phyloP scores from a whole-genome alignment of 2,888 invertebrate species.

The Heliconius ethilla region DNA sequence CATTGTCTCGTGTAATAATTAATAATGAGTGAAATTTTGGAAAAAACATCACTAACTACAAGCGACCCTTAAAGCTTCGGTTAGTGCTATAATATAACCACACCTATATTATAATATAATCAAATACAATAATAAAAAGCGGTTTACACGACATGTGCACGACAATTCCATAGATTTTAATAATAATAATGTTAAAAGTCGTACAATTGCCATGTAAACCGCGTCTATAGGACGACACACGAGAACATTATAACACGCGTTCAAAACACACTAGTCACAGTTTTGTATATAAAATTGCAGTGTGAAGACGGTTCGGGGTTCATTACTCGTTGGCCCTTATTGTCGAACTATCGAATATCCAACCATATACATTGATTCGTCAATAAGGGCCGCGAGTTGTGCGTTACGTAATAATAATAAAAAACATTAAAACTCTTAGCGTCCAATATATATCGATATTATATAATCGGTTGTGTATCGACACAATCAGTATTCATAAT shows the following conservation, averaged over 20 bases:
- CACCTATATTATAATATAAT: constrained; percentile 9
- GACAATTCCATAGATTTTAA: background rate
- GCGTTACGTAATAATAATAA: constrained; percentile 22
- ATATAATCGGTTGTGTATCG: constrained; percentile 14
- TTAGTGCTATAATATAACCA: constrained; percentile 25
- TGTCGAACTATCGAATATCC: constrained; percentile 50
- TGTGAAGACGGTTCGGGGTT: constrained; percentile 59
- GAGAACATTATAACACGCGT: constrained; percentile 50
- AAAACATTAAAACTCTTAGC: constrained; percentile 6
- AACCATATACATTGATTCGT: constrained; percentile 49
- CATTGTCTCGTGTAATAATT: background rate
- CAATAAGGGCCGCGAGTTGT: constrained; percentile 54
- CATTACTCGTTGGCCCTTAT: constrained; percentile 57
- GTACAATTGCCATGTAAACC: constrained; percentile 19
- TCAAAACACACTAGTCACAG: constrained; percentile 71
- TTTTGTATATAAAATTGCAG: constrained; percentile 73
- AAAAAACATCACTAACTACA: constrained; percentile 24
- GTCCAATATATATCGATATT: background rate
- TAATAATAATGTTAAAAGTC: background rate
- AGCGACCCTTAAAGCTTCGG: constrained; percentile 28
- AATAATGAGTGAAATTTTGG: background rate
- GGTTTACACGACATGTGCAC: constrained; percentile 19
- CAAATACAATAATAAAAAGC: constrained; percentile 5
- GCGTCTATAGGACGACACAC: constrained; percentile 37
- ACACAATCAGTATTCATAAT: constrained; percentile 17